A percentile compares a stretch with the other conserved stretches of the same genome.
Evolutionary conservation across 2,888 invertebrate genomes (phyloP).

Genomic region (Zygogramma bicolorata): DNA sequence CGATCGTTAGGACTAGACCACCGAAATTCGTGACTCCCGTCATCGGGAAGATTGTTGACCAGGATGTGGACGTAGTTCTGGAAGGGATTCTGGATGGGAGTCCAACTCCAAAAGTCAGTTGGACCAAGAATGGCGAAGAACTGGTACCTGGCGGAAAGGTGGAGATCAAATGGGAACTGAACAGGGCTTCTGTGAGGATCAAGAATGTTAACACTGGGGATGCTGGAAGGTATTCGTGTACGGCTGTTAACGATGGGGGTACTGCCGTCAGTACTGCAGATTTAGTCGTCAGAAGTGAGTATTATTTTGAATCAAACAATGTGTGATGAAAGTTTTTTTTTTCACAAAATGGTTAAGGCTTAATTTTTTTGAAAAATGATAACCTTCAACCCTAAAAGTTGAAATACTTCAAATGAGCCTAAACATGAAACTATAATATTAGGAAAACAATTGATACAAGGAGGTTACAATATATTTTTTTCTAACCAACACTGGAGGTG

Average conservation of each 20-base stretch:
- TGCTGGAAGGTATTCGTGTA: constrained; percentile 84
- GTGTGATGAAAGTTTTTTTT: too few species aligned
- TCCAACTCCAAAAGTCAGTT: constrained; percentile 79
- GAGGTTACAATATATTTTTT: too few species aligned
- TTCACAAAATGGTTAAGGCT: too few species aligned
- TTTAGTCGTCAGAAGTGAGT: constrained; percentile 82
- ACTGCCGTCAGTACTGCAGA: constrained; percentile 84
- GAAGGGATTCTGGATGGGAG: constrained; percentile 80
- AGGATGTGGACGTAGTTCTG: constrained; percentile 75
- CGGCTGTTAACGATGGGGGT: constrained; percentile 80
- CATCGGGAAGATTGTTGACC: constrained; percentile 80
- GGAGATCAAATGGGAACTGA: constrained; percentile 72
- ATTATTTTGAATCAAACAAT: constrained; percentile 15
- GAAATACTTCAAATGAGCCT: too few species aligned
- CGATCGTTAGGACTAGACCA: constrained; percentile 70
- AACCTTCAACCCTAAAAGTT: too few species aligned
- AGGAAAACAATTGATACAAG: too few species aligned
- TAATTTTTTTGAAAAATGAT: too few species aligned
- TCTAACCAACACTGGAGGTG: too few species aligned
- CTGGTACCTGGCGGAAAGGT: constrained; percentile 67
- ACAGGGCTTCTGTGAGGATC: constrained; percentile 77
- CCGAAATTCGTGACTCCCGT: constrained; percentile 79
- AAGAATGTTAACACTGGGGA: constrained; percentile 75
- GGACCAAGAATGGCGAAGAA: constrained; percentile 79
- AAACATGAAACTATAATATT: too few species aligned